Evolutionary conservation across 2,888 invertebrate genomes (phyloP).

Genomic region (Tetranychus truncatus): DNA sequence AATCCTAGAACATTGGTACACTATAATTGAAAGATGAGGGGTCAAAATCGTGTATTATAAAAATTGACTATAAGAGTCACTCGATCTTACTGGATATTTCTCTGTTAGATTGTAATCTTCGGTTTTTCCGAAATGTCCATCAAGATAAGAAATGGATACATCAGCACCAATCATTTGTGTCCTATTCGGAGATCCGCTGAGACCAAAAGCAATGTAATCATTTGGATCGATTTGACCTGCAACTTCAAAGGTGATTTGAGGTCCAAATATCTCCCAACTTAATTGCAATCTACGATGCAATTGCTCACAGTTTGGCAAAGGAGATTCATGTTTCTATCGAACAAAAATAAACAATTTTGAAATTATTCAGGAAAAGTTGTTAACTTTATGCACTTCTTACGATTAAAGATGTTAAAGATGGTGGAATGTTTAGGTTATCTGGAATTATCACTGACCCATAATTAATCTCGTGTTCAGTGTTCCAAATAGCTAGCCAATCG

Average conservation of each 20-base stretch:
- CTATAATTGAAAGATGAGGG: constrained; percentile 9
- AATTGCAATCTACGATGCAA: constrained; percentile 64
- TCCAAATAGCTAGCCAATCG: constrained; percentile 65
- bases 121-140: constrained; percentile 51
- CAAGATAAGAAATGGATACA: constrained; percentile 56
- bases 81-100: constrained; percentile 47
- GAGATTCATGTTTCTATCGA: constrained; percentile 34
- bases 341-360: constrained; percentile 8
- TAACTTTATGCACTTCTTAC: constrained; percentile 30
- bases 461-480: constrained; percentile 47
- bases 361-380: neutral
- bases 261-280: constrained; percentile 77
- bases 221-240: constrained; percentile 55
- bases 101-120: constrained; percentile 70
- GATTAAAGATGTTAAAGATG: constrained; percentile 47
- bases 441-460: constrained; percentile 57
- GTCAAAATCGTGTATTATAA: too few relatives aligned
- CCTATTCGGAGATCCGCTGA: constrained; percentile 49
- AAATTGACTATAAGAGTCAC: neutral
- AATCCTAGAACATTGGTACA: constrained; percentile 20
- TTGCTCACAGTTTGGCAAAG: constrained; percentile 63
- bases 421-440: constrained; percentile 64
- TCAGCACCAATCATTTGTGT: constrained; percentile 67
- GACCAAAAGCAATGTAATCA: constrained; percentile 73
- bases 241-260: constrained; percentile 62